phyloP scores from a whole-genome alignment of 2,113 vertebrate genomes.

The Pycnonotus jocosus region DNA sequence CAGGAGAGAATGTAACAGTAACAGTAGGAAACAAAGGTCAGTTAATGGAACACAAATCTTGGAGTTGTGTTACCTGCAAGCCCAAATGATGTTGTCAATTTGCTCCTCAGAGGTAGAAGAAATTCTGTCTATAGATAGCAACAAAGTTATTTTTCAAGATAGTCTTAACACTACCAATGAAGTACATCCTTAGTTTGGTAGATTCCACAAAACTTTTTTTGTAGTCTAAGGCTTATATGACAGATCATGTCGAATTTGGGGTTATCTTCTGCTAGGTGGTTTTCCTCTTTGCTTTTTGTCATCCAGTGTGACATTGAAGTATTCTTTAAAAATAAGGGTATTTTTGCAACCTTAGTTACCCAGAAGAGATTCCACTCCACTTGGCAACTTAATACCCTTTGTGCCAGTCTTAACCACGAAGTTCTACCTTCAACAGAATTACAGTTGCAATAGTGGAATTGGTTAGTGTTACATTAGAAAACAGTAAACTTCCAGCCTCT shows the following conservation, averaged over 20 bases:
- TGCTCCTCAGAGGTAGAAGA: background rate
- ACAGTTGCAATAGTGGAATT: background rate
- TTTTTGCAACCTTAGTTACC: background rate
- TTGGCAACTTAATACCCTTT: background rate
- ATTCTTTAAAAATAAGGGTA: fast-evolving
- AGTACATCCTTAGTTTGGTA: background rate
- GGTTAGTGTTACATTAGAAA: background rate
- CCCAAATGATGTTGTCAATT: background rate
- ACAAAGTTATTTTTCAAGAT: background rate
- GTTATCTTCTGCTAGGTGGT: background rate
- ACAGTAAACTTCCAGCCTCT: background rate
- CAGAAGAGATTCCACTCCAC: background rate
- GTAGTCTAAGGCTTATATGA: background rate
- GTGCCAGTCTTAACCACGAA: background rate
- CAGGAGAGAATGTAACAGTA: background rate
- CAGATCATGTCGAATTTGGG: background rate
- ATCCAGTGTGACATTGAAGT: background rate
- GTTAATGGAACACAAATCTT: background rate
- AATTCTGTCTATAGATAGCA: background rate
- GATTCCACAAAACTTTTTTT: background rate
- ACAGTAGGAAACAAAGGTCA: background rate
- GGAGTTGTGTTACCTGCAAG: background rate
- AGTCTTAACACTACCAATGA: background rate
- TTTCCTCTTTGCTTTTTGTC: background rate
- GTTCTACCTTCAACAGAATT: background rate